phyloP scores from a whole-genome alignment of 2,113 vertebrate genomes.

The Chloropsis hardwickii region DNA sequence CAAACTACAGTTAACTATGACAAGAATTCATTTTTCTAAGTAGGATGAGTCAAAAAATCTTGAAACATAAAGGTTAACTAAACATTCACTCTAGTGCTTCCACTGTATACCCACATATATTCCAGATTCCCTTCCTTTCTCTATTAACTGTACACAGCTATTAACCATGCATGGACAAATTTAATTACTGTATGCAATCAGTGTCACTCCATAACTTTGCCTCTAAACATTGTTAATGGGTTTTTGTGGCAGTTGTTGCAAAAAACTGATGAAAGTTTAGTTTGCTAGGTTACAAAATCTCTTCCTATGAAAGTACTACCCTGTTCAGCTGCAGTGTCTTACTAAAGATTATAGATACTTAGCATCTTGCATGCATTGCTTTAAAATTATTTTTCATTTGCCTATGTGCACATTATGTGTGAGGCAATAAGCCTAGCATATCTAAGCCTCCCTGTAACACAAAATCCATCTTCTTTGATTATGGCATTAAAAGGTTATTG shows the following conservation, averaged over 20 bases:
- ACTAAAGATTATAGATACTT: neutral
- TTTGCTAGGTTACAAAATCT: neutral
- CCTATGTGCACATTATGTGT: neutral
- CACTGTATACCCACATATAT: neutral
- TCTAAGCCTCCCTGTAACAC: neutral
- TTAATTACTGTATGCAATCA: slow-evolving; percentile 17
- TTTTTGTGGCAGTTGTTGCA: neutral
- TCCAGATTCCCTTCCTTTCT: neutral
- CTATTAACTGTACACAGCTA: neutral
- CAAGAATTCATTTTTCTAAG: neutral
- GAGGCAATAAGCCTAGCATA: neutral
- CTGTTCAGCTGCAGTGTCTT: neutral
- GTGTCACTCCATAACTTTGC: neutral
- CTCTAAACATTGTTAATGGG: neutral
- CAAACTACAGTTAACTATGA: neutral
- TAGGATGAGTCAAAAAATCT: neutral
- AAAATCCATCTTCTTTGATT: neutral
- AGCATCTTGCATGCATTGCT: neutral
- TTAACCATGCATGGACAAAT: slow-evolving; percentile 1
- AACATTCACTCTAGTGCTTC: neutral
- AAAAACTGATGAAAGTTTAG: neutral
- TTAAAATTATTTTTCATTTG: neutral
- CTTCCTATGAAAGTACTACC: neutral
- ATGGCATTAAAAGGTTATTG: neutral
- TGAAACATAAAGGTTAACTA: neutral